Base-by-base conservation (phyloP, 2,797 vertebrate genomes). In the Coendou prehensilis region DNA sequence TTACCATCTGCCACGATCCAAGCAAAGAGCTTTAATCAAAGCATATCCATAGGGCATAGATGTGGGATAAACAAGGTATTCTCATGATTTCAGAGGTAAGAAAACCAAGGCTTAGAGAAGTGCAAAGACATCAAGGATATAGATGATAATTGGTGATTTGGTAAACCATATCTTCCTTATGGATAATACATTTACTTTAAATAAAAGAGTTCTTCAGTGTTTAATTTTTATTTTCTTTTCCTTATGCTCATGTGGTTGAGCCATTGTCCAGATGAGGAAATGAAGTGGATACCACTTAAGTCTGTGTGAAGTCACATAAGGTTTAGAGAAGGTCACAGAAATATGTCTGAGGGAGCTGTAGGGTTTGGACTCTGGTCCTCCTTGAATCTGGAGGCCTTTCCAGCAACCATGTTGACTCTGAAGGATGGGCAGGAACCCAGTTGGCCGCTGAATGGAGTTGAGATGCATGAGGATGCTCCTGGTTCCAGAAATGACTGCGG, bases 221-320 rank as follows among this genome's bases (percentile, higher is more conserved):
- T 89, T 92, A 75, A 56, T 47, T 85, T 95, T 81, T 52, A 37
- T 80, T 93, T 82, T 79, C 8, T 52, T 81, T 96, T 95, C 89
- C 9, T 86, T 80, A 75, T 0, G 50, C 6, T 2, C 1, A 41
- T 86, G 14, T 82, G 22, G 71, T 52, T 41, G 23, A 91, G 76
- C 28, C 6, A 87, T 26, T 87, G 67, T 85, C 57, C 17, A 92
- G 86, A 45, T 64, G 57, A 88, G 18, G 30, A 63, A 96, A 64
- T 89, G 87, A 82, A 8, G 11, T 90, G 95, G 79, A 69, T 86
- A 69, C 10, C 8, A 37, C 67, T 9, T 91, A 67, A 83, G 33
- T 67, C 20, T 45, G 30, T 87, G 52, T 93, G 47, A 80, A 96
- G 47, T 92, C 13, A 88, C 23, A 30, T n/a, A 61, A 93, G 4